Conservation (phyloP, 2,113 vertebrate species). For the Forbesichthys papilliferus region DNA sequence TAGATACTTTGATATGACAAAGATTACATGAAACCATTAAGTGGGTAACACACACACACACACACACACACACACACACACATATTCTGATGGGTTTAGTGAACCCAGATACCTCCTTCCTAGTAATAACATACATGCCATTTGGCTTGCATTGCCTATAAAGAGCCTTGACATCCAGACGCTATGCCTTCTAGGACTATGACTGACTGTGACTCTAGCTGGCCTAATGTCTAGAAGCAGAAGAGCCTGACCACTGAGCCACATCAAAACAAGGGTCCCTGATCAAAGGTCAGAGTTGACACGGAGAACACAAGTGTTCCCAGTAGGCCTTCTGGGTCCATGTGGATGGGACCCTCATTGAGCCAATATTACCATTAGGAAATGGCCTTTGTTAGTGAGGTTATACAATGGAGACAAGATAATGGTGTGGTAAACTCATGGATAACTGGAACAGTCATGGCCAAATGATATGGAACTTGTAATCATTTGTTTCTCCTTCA, state of each 20-base stretch:
- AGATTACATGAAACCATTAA: slow-evolving; percentile 13
- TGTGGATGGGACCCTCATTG: slow-evolving; percentile 21
- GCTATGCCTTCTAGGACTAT: slow-evolving; percentile 15
- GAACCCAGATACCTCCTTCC: not conserved
- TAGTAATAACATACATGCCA: not conserved
- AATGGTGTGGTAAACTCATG: not conserved
- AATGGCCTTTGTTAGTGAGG: slow-evolving; percentile 19
- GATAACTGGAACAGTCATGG: not conserved
- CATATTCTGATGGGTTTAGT: slow-evolving; percentile 11
- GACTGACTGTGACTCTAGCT: slow-evolving; percentile 32
- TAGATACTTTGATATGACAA: slow-evolving; percentile 37
- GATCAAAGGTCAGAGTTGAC: slow-evolving; percentile 52
- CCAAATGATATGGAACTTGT: not conserved
- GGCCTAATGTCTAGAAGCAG: slow-evolving; percentile 1
- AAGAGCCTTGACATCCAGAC: slow-evolving; percentile 28
- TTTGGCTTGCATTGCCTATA: slow-evolving; percentile 31
- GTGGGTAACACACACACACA: not conserved
- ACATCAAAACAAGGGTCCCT: slow-evolving; percentile 42
- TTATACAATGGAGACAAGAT: slow-evolving; percentile 7
- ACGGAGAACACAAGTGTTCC: slow-evolving; percentile 27
- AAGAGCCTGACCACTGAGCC: slow-evolving; percentile 16
- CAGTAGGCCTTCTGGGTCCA: slow-evolving; percentile 24
- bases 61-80: slow-evolving; percentile 6
- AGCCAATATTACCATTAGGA: slow-evolving; percentile 24
- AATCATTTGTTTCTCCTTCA: slow-evolving; percentile 1